Conservation (phyloP, 2,797 vertebrate species). For the Phoxinus dragarum region DNA sequence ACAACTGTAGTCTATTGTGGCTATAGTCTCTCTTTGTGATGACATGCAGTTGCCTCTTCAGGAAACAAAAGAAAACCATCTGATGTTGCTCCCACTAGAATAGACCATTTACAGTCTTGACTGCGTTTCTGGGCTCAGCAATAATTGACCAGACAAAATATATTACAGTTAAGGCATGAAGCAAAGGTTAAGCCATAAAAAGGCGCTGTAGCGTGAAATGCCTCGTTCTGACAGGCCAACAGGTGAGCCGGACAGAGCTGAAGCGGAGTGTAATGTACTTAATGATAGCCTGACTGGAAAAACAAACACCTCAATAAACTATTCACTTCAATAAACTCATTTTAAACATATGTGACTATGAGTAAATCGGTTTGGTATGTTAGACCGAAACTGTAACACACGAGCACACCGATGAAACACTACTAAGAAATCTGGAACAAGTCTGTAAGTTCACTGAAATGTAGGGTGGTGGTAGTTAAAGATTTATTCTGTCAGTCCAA, state of each 20-base stretch:
- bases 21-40: conserved; percentile 13
- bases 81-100: conserved; percentile 23
- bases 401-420: not conserved
- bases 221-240: conserved; percentile 45
- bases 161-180: conserved; percentile 33
- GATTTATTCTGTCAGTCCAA: conserved; percentile 44
- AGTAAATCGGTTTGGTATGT: not conserved
- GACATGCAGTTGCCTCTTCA: conserved; percentile 39
- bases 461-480: conserved; percentile 21
- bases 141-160: conserved; percentile 57
- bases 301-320: conserved; percentile 16
- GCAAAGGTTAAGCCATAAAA: conserved; percentile 36
- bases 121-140: conserved; percentile 42
- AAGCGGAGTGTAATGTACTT: conserved; percentile 34
- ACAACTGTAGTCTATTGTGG: conserved; percentile 24
- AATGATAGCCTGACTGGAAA: conserved; percentile 35
- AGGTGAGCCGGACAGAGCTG: conserved; percentile 48
- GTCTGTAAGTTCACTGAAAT: not conserved
- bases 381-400: conserved; percentile 10
- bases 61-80: conserved; percentile 29
- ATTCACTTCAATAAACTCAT: not conserved
- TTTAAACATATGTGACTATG: not conserved
- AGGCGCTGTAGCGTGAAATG: conserved; percentile 47
- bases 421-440: not conserved
- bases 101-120: conserved; percentile 29